phyloP scores from a whole-genome alignment of 2,888 invertebrate species.

The Eremobia ochroleuca region DNA sequence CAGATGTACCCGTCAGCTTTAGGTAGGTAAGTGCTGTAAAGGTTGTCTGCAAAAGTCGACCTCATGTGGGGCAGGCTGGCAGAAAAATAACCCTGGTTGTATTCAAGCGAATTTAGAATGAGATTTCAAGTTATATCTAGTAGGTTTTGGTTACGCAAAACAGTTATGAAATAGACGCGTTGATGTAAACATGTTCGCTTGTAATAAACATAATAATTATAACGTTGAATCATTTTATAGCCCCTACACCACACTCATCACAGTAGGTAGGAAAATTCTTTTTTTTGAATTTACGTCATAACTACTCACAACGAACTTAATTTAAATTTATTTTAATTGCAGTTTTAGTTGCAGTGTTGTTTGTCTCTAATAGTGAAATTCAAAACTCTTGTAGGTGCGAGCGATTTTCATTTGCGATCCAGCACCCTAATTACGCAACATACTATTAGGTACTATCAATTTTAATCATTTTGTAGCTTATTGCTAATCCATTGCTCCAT shows the following conservation, averaged over 20 bases:
- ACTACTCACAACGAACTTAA: neutral
- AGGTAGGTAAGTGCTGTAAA: neutral
- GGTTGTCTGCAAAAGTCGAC: neutral
- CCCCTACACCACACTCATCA: neutral
- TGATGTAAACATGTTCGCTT: neutral
- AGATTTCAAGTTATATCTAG: neutral
- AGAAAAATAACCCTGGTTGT: neutral
- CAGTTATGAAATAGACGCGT: neutral
- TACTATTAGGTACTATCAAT: too few species aligned
- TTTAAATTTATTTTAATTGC: neutral
- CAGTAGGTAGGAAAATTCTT: neutral
- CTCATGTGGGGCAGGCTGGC: neutral
- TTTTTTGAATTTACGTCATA: neutral
- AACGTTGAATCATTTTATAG: neutral
- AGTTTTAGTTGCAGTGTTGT: neutral
- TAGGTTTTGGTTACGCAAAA: neutral
- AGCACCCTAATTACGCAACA: too few species aligned
- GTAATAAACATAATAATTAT: neutral
- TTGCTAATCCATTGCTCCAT: too few species aligned
- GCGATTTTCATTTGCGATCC: slow-evolving; percentile 2
- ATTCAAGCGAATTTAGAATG: neutral
- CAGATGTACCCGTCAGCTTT: neutral
- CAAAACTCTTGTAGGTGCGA: neutral
- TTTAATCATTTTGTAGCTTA: too few species aligned
- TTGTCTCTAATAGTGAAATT: neutral